Evolutionary conservation across 2,113 vertebrate species (phyloP), one percentile per base, ranked within the genome.

Genomic region (Thalassoma bifasciatum): DNA sequence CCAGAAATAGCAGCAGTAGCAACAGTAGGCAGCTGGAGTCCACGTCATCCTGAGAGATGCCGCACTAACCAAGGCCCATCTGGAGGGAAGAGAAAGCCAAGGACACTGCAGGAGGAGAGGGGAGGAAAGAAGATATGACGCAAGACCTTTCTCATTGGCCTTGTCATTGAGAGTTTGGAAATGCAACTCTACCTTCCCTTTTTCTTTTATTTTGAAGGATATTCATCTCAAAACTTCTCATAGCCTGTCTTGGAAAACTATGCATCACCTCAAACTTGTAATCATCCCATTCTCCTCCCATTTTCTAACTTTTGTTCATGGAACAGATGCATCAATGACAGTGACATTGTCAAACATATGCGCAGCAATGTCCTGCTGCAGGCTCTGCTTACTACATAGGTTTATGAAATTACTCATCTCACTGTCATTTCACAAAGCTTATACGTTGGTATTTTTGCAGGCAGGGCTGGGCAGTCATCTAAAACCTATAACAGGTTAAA

Each of bases 181-280:
- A 54, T 47, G 19, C 42, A n/a, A 8, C n/a, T 49, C 2, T 49
- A 10, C 7, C 19, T 49, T 19, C 44, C n/a, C 23, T 36, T 4
- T 67, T 19, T 24, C 22, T 10, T 60, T 21, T 44, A 5, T 44
- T n/a, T 16, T 44, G 21, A 53, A n/a, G 19, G 62, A 47, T 17
- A 23, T 26, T 50, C 66, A 49, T 57, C 51, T 60, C 71, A 10
- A 38, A 60, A 23, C 52, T 10, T 38, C 52, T 38, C 51, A 54
- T 34, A 50, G n/a, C 36, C 85, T 92, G 89, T 89, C 85, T 52
- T 79, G 17, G 76, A 89, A 92, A 91, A 79, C 56, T 79, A 60
- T 65, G 60, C 63, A 42, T 89, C 83, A 79, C 79, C 75, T 83
- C 76, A 69, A 79, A 87, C 72, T 72, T 17, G 7, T 46, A 53